Base-by-base conservation (phyloP, 2,797 vertebrate species). In the Orientallactaga sibirica region DNA sequence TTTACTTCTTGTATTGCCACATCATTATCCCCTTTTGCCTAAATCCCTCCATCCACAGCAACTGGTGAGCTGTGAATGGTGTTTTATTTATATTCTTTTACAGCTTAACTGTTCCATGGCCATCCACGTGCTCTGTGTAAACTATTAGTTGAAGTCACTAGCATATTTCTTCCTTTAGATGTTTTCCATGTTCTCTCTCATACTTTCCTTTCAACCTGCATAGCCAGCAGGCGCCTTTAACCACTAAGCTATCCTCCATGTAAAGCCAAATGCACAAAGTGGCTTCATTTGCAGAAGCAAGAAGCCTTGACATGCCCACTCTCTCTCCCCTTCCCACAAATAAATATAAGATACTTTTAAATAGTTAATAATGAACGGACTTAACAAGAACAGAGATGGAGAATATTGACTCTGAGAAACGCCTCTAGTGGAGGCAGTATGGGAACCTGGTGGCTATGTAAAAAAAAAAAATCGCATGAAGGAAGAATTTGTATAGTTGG, bases 71-170 rank as follows among this genome's bases (percentile, higher is more conserved):
- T 14, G 3, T 18, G 27, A n/a, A 19, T 71, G 83, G 86, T 48
- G 64, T 52, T 74, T 61, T 70, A 48, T 88, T 93, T 86, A 7
- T 75, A 66, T 77, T 78, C 78, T 64, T 89, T 81, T 6, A 80
- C 18, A 77, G 43, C 18, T 94, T 87, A 92, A 95, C 83, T 81
- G 52, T 61, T 88, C 90, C 84, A 52, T 7, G 27, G 71, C 16
- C 14, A 25, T 29, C 68, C 73, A 43, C 8, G 2, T 16, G 22
- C 20, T 78, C 33, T 61, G 75, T n/a, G 33, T 24, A 19, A 62
- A 88, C 52, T 22, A 43, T 20, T 25, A 1, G 19, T 37, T 81
- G 25, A 71, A 92, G 73, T 90, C 43, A 33, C 37, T 52, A 48
- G 29, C 7, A 5, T 37, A 33, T 70, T 66, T 64, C 55, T 88